A percentile compares a stretch with the other conserved stretches of the same genome.
Evolutionary conservation across 53 echinoderm and acorn worm genomes (phyloP).

Genomic region (Arbacia lixula): DNA sequence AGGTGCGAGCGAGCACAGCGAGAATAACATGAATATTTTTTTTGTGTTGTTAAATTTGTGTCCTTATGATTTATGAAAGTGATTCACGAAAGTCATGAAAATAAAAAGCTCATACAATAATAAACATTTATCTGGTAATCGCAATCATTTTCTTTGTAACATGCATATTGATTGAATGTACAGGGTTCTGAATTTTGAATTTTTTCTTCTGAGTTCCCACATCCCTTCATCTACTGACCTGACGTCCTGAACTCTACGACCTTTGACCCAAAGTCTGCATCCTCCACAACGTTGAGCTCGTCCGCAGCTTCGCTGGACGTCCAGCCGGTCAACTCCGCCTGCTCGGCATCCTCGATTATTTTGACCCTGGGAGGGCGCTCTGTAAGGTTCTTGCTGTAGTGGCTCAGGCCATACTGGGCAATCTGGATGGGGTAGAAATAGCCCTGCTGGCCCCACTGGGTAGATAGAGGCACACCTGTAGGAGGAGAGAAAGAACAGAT

Average conservation of each 20-base stretch:
- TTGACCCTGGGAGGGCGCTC: conserved; percentile 72
- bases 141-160: too few species aligned
- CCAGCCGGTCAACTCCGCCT: conserved; percentile 62
- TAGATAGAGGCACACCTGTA: conserved; percentile 95
- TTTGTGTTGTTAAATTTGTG: too few species aligned
- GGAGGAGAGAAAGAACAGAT: background rate
- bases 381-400: conserved; percentile 97
- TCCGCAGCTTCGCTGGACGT: conserved; percentile 65
- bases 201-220: too few species aligned
- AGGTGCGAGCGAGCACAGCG: too few species aligned
- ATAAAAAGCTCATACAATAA: too few species aligned
- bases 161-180: too few species aligned
- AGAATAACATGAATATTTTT: too few species aligned
- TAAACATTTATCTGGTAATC: too few species aligned
- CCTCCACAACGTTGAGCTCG: conserved; percentile 3
- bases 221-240: too few species aligned
- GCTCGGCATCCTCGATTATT: conserved; percentile 78
- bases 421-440: conserved; percentile 99
- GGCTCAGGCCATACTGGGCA: conserved; percentile 98
- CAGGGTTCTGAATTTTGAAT: too few species aligned
- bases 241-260: conserved; percentile 88
- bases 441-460: conserved; percentile 95
- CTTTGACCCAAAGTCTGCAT: conserved; percentile 51
- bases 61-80: too few species aligned
- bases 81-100: too few species aligned